A percentile compares a stretch with the other conserved stretches of the same genome.
These are phyloP conservation scores for Ramazzottius varieornatus DNA, from an alignment of 2,888 invertebrate species.

Conservation along the genomic window DNA sequence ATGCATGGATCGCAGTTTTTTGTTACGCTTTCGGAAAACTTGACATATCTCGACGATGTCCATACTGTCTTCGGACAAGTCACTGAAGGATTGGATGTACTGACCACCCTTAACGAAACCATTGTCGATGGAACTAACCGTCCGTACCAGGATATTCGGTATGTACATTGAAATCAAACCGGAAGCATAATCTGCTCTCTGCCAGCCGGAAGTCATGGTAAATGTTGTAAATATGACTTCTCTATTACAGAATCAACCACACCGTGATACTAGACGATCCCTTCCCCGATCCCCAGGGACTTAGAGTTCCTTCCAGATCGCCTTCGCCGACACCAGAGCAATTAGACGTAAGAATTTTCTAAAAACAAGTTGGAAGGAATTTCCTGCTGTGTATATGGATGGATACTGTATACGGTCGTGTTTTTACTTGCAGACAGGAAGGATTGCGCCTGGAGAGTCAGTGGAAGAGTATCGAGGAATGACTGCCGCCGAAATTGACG, in stretches of 20 bases:
- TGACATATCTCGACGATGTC: constrained; percentile 55
- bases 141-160: constrained; percentile 66
- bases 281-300: constrained; percentile 54
- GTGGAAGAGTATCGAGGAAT: constrained; percentile 68
- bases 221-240: not conserved
- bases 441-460: constrained; percentile 75
- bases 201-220: constrained; percentile 6
- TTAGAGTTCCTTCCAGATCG: constrained; percentile 51
- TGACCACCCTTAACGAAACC: constrained; percentile 67
- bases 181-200: not conserved
- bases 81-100: constrained; percentile 59
- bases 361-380: too few species aligned
- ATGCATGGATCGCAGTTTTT: constrained; percentile 70
- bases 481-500: constrained; percentile 52
- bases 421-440: constrained; percentile 34
- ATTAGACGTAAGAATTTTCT: constrained; percentile 30
- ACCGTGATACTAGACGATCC: constrained; percentile 88
- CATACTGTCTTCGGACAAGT: constrained; percentile 92
- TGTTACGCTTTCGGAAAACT: constrained; percentile 57
- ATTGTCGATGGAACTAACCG: constrained; percentile 66
- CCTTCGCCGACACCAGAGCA: constrained; percentile 63
- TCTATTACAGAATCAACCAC: constrained; percentile 50
- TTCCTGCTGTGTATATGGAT: not conserved
- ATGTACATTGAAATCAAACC: constrained; percentile 6
- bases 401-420: too few species aligned